These are phyloP conservation scores for Alfaro cultratus DNA, from an alignment of 2,797 vertebrate species.

Conservation along the genomic window DNA sequence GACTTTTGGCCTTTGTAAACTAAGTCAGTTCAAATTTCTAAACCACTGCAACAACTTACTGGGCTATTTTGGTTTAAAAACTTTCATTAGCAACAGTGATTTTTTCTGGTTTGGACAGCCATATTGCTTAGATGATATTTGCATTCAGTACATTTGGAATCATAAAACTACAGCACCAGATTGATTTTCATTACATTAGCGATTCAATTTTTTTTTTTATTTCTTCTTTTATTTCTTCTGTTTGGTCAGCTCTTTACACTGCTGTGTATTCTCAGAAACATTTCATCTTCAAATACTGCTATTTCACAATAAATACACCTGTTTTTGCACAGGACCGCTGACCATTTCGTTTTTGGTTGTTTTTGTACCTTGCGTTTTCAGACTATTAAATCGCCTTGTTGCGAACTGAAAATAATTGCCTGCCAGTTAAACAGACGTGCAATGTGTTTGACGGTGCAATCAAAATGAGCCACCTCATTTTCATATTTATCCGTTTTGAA, in stretches of 20 bases:
- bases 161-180: not conserved
- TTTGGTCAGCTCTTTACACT: not conserved
- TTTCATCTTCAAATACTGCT: not conserved
- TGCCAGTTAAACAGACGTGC: slow-evolving; percentile 33
- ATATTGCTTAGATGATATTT: not conserved
- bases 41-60: not conserved
- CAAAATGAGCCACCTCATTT: slow-evolving; percentile 47
- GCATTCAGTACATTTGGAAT: not conserved
- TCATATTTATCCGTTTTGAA: slow-evolving; percentile 50
- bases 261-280: not conserved
- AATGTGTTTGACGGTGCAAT: slow-evolving; percentile 30
- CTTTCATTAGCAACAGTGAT: not conserved
- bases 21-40: not conserved
- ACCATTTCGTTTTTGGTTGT: slow-evolving; percentile 3
- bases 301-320: not conserved
- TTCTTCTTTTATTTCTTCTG: not conserved
- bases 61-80: not conserved
- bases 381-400: slow-evolving; percentile 26
- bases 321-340: not conserved
- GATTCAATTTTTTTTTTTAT: not conserved
- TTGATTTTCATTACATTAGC: not conserved
- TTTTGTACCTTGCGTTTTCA: slow-evolving; percentile 12
- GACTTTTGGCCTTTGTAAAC: not conserved
- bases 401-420: slow-evolving; percentile 31
- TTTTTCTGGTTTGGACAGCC: not conserved